Percentiles rank a stretch among this genome's conserved stretches.
These are phyloP conservation scores for Drosophila neoperkinsi DNA, from an alignment of 2,888 invertebrate species.

Conservation along the genomic window DNA sequence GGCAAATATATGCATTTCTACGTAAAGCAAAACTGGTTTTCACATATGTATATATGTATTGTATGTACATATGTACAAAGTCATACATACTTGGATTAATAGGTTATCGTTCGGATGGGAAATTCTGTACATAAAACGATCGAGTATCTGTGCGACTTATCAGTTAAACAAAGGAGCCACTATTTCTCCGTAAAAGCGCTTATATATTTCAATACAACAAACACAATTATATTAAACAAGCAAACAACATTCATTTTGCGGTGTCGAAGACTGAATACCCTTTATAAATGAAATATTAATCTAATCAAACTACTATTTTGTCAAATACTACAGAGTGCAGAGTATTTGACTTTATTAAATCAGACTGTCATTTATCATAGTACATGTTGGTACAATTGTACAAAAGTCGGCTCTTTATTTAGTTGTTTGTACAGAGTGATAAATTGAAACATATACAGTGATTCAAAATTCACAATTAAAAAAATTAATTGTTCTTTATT, in stretches of 20 bases:
- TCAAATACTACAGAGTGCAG: not conserved
- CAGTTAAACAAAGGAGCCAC: slow-evolving; percentile 21
- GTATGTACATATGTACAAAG: not conserved
- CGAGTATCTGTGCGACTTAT: slow-evolving; percentile 16
- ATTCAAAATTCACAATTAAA: not conserved
- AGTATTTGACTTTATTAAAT: not conserved
- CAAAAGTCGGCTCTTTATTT: not conserved
- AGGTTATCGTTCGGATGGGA: slow-evolving; percentile 36
- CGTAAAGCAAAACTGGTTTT: slow-evolving; percentile 4
- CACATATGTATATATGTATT: not conserved
- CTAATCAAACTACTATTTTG: not conserved
- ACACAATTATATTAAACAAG: not conserved
- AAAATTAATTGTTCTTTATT: not conserved
- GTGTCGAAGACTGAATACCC: not conserved
- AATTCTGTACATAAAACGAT: slow-evolving; percentile 22
- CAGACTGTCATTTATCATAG: not conserved
- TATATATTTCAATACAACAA: not conserved
- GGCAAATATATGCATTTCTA: slow-evolving; percentile 21
- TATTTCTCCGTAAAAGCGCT: too few relatives aligned
- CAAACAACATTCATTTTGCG: not conserved
- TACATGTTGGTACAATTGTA: not conserved
- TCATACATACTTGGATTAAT: slow-evolving; percentile 17
- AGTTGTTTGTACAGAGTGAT: not conserved
- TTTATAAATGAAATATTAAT: not conserved
- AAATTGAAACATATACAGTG: not conserved